phyloP scores from a whole-genome alignment of 1,140 invertebrate species.

The Papilio machaon region DNA sequence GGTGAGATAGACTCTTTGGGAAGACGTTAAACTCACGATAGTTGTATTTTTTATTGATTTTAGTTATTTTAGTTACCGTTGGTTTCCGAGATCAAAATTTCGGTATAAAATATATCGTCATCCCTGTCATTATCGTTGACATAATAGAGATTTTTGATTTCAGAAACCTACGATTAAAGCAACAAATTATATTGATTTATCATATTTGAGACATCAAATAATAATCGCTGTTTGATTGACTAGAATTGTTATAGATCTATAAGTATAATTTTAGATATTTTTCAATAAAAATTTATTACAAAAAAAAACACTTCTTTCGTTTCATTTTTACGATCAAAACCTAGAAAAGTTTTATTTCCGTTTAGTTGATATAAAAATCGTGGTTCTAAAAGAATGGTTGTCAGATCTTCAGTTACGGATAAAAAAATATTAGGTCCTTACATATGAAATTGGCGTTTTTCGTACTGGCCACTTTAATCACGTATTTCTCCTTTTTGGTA shows the following conservation, averaged over 20 bases:
- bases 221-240: neutral
- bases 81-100: no score
- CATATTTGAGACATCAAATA: neutral
- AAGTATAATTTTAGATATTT: neutral
- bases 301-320: neutral
- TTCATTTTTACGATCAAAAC: no score
- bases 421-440: no score
- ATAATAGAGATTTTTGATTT: no score
- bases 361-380: neutral
- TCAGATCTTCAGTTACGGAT: no score
- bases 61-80: neutral
- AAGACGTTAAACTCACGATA: neutral
- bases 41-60: neutral
- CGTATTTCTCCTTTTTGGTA: no score
- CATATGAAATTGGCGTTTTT: no score
- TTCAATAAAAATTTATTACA: neutral
- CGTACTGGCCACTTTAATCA: no score
- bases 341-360: no score
- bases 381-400: neutral
- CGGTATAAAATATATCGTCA: no score
- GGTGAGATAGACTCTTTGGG: neutral
- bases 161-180: neutral
- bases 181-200: neutral
- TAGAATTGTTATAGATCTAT: neutral
- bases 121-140: no score